Conservation (phyloP, 2,113 vertebrate genomes). For the Drymodes brunneopygia region DNA sequence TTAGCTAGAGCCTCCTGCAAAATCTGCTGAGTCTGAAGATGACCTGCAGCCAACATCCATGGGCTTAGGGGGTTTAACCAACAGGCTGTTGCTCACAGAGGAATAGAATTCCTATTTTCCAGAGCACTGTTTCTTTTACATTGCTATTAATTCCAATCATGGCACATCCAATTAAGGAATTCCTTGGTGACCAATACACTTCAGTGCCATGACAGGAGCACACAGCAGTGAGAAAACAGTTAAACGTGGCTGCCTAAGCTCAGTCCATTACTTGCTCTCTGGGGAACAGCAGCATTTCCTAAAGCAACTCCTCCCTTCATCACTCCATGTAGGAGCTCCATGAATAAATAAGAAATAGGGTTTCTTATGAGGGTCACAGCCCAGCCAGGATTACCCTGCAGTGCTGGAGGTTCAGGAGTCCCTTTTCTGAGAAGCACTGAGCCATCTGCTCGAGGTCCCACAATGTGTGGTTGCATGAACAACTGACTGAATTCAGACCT, state of each 20-base stretch:
- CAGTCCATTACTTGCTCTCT: background rate
- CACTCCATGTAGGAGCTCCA: background rate
- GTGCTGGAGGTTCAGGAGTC: background rate
- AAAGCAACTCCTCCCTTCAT: background rate
- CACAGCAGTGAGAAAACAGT: background rate
- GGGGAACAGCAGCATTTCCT: background rate
- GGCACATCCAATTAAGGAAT: constrained; percentile 6
- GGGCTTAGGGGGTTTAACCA: background rate
- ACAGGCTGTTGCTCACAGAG: background rate
- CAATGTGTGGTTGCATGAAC: accelerated
- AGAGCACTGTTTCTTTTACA: background rate
- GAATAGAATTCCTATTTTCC: background rate
- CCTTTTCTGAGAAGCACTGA: background rate
- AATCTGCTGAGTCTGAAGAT: background rate
- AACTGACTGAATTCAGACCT: background rate
- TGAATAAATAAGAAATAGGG: background rate
- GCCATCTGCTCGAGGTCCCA: background rate
- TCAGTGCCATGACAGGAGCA: background rate
- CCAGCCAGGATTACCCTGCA: background rate
- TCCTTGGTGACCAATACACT: background rate
- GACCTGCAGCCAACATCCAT: background rate
- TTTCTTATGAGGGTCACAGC: background rate
- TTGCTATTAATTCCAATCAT: background rate
- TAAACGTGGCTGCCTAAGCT: background rate
- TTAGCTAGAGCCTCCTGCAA: background rate